A percentile compares a stretch with the other conserved stretches of the same genome.
Conservation (phyloP, 2,113 vertebrate genomes). For the Myrmophylax atrothorax region DNA sequence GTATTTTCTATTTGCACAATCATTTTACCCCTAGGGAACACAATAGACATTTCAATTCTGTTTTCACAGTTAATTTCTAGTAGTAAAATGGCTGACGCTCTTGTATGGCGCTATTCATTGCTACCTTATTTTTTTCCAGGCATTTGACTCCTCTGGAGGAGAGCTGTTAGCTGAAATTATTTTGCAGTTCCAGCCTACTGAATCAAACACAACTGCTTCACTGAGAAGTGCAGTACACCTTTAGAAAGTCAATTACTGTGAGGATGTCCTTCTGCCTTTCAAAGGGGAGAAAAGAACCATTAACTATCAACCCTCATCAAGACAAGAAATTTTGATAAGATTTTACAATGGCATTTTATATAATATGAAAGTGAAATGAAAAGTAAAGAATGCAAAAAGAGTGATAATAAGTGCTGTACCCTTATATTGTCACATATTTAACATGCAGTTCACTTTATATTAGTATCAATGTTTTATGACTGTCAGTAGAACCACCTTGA, state of each 20-base stretch:
- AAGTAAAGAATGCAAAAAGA: conserved; percentile 26
- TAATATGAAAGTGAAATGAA: conserved; percentile 36
- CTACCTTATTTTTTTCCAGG: conserved; percentile 12
- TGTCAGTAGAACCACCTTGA: not conserved
- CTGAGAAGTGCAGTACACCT: conserved; percentile 11
- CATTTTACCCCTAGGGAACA: not conserved
- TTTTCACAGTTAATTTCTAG: conserved; percentile 32
- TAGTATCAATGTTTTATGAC: not conserved
- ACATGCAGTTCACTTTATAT: not conserved
- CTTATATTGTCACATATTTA: not conserved
- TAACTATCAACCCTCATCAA: conserved; percentile 42
- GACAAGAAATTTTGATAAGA: conserved; percentile 24
- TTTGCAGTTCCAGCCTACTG: conserved; percentile 35
- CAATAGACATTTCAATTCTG: not conserved
- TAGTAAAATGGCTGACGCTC: conserved; percentile 20
- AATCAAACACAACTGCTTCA: conserved; percentile 53
- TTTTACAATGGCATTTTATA: conserved; percentile 25
- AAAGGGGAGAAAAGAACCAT: conserved; percentile 52
- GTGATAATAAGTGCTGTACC: not conserved
- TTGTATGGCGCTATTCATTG: conserved; percentile 10
- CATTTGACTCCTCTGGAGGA: conserved; percentile 26
- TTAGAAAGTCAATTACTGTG: conserved; percentile 82
- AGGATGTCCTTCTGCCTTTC: conserved; percentile 74
- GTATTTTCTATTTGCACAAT: not conserved
- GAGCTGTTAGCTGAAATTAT: conserved; percentile 54